Evolutionary conservation across 2,888 invertebrate genomes (phyloP).

Genomic region (Stenotaenia linearis): DNA sequence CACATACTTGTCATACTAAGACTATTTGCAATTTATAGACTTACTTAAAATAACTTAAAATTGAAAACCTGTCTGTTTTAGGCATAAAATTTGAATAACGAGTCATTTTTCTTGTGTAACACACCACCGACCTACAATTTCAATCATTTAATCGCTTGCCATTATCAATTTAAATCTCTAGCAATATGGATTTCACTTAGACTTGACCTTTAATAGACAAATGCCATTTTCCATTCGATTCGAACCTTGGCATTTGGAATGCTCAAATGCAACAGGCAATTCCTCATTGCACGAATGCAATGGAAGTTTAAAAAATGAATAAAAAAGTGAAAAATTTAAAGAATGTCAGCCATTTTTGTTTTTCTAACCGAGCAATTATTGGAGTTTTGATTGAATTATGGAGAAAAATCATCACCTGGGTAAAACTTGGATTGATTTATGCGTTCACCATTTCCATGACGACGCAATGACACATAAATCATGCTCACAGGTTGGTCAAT

Average conservation of each 20-base stretch:
- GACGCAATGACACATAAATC: not conserved
- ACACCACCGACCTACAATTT: too few relatives aligned
- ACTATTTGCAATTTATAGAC: not conserved
- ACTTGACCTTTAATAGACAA: not conserved
- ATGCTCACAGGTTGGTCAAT: not conserved
- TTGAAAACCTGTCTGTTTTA: not conserved
- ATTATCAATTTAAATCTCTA: too few relatives aligned
- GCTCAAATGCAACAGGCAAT: not conserved
- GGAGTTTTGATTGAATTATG: not conserved
- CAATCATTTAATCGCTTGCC: too few relatives aligned
- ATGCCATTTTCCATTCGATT: not conserved
- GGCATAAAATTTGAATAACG: too few relatives aligned
- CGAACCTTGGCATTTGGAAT: constrained; percentile 3
- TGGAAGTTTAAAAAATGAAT: not conserved
- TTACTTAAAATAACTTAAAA: not conserved
- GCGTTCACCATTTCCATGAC: not conserved
- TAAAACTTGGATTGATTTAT: not conserved
- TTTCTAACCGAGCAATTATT: not conserved
- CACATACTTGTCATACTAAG: not conserved
- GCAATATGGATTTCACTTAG: too few relatives aligned
- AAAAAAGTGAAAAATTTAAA: not conserved
- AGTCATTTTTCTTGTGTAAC: too few relatives aligned
- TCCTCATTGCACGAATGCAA: not conserved
- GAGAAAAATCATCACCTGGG: not conserved
- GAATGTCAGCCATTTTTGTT: too few relatives aligned